A percentile compares a stretch with the other conserved stretches of the same genome.
Evolutionary conservation across 1,140 invertebrate genomes (phyloP).

Genomic region (Nasonia giraulti): DNA sequence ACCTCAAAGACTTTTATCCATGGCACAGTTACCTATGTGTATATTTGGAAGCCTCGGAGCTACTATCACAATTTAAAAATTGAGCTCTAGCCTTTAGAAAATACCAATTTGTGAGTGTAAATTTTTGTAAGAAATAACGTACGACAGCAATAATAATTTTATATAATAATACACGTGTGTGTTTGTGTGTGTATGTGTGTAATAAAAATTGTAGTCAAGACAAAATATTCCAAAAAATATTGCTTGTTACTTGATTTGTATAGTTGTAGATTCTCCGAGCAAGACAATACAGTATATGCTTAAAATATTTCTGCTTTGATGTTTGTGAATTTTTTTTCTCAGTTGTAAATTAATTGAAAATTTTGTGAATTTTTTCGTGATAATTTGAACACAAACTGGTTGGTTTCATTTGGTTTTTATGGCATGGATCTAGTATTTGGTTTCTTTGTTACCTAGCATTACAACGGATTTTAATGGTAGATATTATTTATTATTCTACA

Average conservation of each 20-base stretch:
- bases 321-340: background rate
- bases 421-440: conserved; percentile 73
- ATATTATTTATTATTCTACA: conserved; percentile 56
- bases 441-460: conserved; percentile 62
- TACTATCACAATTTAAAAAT: conserved; percentile 51
- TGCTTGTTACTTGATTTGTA: conserved; percentile 25
- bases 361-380: conserved; percentile 39
- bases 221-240: conserved; percentile 30
- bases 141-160: conserved; percentile 20
- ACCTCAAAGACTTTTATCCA: conserved; percentile 53
- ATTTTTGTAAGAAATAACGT: conserved; percentile 35
- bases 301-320: conserved; percentile 23
- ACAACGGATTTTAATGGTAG: conserved; percentile 56
- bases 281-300: conserved; percentile 38
- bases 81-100: conserved; percentile 49
- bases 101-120: conserved; percentile 48
- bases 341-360: conserved; percentile 31
- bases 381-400: conserved; percentile 70
- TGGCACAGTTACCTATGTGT: conserved; percentile 57
- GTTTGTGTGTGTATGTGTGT: background rate
- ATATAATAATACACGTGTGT: background rate
- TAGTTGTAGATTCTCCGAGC: conserved; percentile 48
- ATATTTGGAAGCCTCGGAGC: conserved; percentile 49
- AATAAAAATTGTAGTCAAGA: conserved; percentile 34
- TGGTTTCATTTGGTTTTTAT: conserved; percentile 72